These are phyloP conservation scores for Cheiracanthium punctorium DNA, from an alignment of 2,888 invertebrate genomes.

Conservation along the genomic window DNA sequence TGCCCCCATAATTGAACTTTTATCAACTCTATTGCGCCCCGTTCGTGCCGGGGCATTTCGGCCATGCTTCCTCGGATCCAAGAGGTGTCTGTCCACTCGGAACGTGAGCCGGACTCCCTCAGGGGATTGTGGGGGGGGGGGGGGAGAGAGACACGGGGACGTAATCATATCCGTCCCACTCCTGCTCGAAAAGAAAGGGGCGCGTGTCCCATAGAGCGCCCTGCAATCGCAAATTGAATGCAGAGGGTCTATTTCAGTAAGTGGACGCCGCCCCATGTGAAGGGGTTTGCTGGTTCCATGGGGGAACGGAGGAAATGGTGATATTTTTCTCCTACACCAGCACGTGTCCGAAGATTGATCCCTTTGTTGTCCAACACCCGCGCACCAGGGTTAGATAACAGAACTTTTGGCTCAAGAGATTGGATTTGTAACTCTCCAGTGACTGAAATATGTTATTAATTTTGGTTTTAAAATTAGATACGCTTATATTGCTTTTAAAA, in stretches of 20 bases:
- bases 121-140: slow-evolving; percentile 30
- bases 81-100: slow-evolving; percentile 20
- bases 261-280: slow-evolving; percentile 33
- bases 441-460: slow-evolving; percentile 16
- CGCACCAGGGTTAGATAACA: slow-evolving; percentile 21
- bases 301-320: not conserved
- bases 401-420: slow-evolving; percentile 8
- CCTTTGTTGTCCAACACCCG: slow-evolving; percentile 34
- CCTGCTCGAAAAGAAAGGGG: slow-evolving; percentile 29
- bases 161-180: slow-evolving; percentile 19
- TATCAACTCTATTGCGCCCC: not conserved
- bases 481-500: not conserved
- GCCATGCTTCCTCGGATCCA: not conserved
- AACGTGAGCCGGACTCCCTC: slow-evolving; percentile 47
- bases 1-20: slow-evolving; percentile 9
- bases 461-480: slow-evolving; percentile 3
- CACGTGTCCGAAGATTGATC: slow-evolving; percentile 8
- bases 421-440: slow-evolving; percentile 12
- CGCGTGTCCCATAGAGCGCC: slow-evolving; percentile 50
- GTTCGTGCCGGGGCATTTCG: not conserved
- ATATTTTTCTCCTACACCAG: slow-evolving; percentile 6
- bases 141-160: not conserved
- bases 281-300: slow-evolving; percentile 5
- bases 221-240: slow-evolving; percentile 53
- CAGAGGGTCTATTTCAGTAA: slow-evolving; percentile 59